Evolutionary conservation across 2,113 vertebrate species (phyloP), one percentile per base, ranked within the genome.

Genomic region (Pedionomus torquatus): DNA sequence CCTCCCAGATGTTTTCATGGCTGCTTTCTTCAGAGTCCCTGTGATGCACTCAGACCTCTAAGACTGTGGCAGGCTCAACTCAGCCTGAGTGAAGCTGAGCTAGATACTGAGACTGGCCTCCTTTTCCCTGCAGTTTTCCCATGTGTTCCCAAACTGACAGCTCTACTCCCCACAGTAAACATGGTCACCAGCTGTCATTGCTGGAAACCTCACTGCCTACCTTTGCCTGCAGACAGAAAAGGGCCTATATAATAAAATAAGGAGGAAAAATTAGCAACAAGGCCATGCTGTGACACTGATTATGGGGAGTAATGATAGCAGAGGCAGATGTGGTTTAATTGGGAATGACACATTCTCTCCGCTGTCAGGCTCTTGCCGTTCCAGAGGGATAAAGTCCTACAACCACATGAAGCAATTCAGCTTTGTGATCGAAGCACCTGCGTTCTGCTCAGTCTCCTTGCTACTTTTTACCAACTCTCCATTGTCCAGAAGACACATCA

Each of bases 21-120:
- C 44, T 68, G 16, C n/a, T 84, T 88, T 81, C 74, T 93, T 84
- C 79, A 58, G 41, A 58, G 54, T 35, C 18, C 28, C 39, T 16
- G 5, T 33, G 49, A 64, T 16, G 15, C 43, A 23, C 13, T 44
- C 0, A 0, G 35, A 65, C 25, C 33, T 70, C 33, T 7, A 7
- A n/a, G 55, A 61, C 12, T 64, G 60, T 25, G 11, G 25, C 13
- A 49, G 52, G n/a, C 35, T 80, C 46, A 43, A 41, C 46, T 61
- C 26, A 88, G 21, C 9, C 33, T 60, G 33, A 88, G 25, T 37
- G 55, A 65, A 74, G 39, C 21, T 43, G 60, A 55, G 31, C n/a
- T 54, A 49, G 52, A 46, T 8, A 44, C 7, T 33, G n/a, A 25
- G 41, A 17, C n/a, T 24, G 39, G 19, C 23, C 39, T 79, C 25